A percentile compares a stretch with the other conserved stretches of the same genome.
Conservation (phyloP, 1,140 invertebrate genomes). For the Drosophila sulfurigaster region DNA sequence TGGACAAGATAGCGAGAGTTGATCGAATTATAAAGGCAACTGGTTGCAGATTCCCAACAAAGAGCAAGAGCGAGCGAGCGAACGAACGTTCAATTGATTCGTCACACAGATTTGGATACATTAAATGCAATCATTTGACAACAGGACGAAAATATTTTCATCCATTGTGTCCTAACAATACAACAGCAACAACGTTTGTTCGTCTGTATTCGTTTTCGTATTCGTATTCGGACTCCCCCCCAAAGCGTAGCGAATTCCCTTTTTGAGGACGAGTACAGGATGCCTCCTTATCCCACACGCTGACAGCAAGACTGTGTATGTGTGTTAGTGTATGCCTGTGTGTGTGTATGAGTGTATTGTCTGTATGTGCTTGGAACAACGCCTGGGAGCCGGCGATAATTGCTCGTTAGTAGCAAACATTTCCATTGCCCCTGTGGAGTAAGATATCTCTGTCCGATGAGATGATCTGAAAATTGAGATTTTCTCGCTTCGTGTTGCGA, state of each 20-base stretch:
- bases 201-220: constrained; percentile 7
- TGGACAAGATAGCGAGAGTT: constrained; percentile 25
- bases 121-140: constrained; percentile 85
- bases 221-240: constrained; percentile 60
- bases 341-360: constrained; percentile 35
- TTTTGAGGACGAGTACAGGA: constrained; percentile 24
- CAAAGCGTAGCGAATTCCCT: constrained; percentile 74
- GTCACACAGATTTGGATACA: constrained; percentile 84
- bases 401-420: constrained; percentile 81
- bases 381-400: constrained; percentile 79
- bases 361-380: constrained; percentile 22
- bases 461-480: constrained; percentile 14
- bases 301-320: constrained; percentile 5
- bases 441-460: constrained; percentile 27
- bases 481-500: constrained; percentile 17
- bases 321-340: constrained; percentile 10
- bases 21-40: constrained; percentile 78
- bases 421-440: constrained; percentile 41
- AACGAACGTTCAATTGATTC: constrained; percentile 72
- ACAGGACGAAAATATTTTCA: constrained; percentile 85
- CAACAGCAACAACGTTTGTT: constrained; percentile 31
- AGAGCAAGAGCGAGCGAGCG: background rate
- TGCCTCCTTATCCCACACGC: constrained; percentile 27
- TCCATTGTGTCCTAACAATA: constrained; percentile 82
- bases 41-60: constrained; percentile 56